Base-by-base conservation (phyloP, 2,888 invertebrate genomes). In the Hyppa rectilinea region DNA sequence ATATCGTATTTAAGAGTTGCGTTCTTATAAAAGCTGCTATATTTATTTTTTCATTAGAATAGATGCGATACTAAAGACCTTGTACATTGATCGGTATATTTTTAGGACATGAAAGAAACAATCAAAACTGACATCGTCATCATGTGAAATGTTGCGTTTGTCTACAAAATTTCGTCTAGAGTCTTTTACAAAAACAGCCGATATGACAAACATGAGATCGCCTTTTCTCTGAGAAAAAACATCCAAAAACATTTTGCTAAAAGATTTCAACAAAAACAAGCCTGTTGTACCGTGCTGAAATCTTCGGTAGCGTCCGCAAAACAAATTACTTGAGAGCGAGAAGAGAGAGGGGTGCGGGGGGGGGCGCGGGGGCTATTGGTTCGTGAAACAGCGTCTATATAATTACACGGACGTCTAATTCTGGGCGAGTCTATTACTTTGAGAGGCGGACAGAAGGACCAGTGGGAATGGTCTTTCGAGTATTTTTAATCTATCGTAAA, bases 301-400 rank as follows among this genome's bases (percentile, higher is more conserved):
- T 80, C 81, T 67, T 36, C 45, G 56, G 69, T 68, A 71, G 71
- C 81, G 69, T 83, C 71, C 65, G 74, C 72, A 74, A 85, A 85
- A 85, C 84, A 84, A 83, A 84, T 84, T 85, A 81, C 84, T 83
- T 69, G 83, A 76, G 66, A 76, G 81, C 45, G 34, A 64, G 80
- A 74, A 38, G 59, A 64, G 64, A 12, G 50, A 26, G 45, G 61
- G 55, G 60, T 50, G 53, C 0, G 7, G 1, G 2, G 40, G 45
- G 55, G 23, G 47, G 26, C n/a, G 9, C 52, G 40, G 49, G 66
- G 60, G 50, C 74, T 78, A 85, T 84, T 78, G 84, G 81, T 68
- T 84, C 84, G 81, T 81, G 84, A 77, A 85, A 78, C 85, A 83
- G 62, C 81, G 69, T 80, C 80, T 85, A 81, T 85, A 83, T 85